These are phyloP conservation scores for Poecile montanus DNA, from an alignment of 2,797 vertebrate species.

Conservation along the genomic window DNA sequence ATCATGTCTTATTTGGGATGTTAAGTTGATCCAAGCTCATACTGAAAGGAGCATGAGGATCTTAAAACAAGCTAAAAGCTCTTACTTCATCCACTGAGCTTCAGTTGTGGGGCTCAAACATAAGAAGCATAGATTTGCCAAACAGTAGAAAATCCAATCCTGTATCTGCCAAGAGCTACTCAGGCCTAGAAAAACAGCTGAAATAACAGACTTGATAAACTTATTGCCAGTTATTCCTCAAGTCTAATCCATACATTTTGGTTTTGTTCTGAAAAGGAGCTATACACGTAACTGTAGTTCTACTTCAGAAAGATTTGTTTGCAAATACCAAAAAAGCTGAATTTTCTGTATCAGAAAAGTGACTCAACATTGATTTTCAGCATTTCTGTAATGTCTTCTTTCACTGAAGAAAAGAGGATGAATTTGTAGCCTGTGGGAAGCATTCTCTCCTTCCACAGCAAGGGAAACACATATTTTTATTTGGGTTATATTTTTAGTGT, in stretches of 20 bases:
- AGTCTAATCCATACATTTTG: background rate
- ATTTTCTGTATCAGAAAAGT: background rate
- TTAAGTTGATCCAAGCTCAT: background rate
- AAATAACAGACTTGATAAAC: background rate
- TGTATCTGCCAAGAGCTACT: background rate
- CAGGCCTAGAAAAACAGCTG: background rate
- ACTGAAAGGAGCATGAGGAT: background rate
- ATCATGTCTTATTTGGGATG: background rate
- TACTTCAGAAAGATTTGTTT: background rate
- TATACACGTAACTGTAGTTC: background rate
- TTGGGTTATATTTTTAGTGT: background rate
- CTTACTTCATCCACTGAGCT: background rate
- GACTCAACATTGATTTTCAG: background rate
- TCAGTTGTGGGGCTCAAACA: background rate
- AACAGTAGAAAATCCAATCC: background rate
- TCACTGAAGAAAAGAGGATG: background rate
- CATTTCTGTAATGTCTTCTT: background rate
- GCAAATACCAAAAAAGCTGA: background rate
- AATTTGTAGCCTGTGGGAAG: background rate
- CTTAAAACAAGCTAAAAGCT: background rate
- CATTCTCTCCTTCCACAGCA: background rate
- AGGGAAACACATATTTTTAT: background rate
- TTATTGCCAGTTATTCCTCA: background rate
- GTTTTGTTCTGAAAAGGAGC: background rate
- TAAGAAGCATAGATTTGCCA: background rate